Evolutionary conservation across 2,888 invertebrate genomes (phyloP), one percentile per base, ranked within the genome.

Genomic region (Lasioglossum calceatum): DNA sequence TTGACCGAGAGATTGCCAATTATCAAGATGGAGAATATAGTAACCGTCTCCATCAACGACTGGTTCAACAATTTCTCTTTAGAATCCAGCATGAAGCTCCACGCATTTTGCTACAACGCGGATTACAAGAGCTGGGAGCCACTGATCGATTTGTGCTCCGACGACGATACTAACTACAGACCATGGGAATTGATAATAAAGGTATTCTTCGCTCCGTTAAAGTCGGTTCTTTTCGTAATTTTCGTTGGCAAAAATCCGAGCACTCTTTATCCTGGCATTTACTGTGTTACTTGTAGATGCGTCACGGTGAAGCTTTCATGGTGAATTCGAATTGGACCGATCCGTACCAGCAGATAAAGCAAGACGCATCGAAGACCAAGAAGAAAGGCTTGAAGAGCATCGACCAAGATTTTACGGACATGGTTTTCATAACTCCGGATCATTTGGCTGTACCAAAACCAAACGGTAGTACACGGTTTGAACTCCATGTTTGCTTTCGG

Each of bases 111-210:
- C 93, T 98, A 97, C 95, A 98, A 98, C 94, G 97, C 97, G 91
- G 96, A 96, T 72, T 95, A 97, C 77, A 96, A 96, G 77, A 96
- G 96, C 14, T 99, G 98, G 98, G 98, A 99, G 93, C 98, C 98
- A 0, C 94, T 98, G 1, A 94, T 98, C 1, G 98, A 98, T 91
- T 98, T 98, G 0, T 96, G 97, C 0, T 96, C 97, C 0, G 96
- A 96, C 70, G 96, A 96, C 54, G 97, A 97, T 88, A 94, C 96
- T 2, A 89, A 91, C n/a, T 97, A 97, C 93, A 96, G 97, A 82
- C 97, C 98, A 0, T 98, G 97, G 97, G 97, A 97, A 93, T 95
- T 98, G 27, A 95, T 96, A 36, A 96, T 97, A 77, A 97, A 97
- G 92, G 95, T 97, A 61, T 27, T 27, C 61, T n/a, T 61, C 12